Percentiles rank a stretch among this genome's conserved stretches.
Conservation (phyloP, 1,140 invertebrate genomes). For the Palaemon carinicauda region DNA sequence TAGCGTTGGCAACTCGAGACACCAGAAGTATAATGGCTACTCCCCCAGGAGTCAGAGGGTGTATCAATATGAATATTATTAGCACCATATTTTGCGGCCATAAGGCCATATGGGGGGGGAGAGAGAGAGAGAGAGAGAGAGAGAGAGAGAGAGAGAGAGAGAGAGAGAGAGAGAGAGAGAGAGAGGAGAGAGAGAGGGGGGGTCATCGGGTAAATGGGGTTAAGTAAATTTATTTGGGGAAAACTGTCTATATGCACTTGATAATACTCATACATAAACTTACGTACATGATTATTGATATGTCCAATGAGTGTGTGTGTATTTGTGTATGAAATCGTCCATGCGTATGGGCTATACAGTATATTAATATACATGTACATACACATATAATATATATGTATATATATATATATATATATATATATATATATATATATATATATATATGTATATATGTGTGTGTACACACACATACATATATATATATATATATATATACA, state of each 20-base stretch:
- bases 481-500: no score
- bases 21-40: background rate
- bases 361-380: no score
- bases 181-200: background rate
- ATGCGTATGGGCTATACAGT: no score
- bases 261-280: background rate
- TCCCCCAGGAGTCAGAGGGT: background rate
- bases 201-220: background rate
- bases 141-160: background rate
- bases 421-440: no score
- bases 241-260: background rate
- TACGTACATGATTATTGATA: background rate
- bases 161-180: background rate
- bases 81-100: constrained; percentile 43
- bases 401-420: no score
- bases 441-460: no score
- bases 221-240: background rate
- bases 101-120: background rate
- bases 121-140: background rate
- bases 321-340: no score
- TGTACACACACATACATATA: no score
- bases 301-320: no score
- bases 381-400: no score
- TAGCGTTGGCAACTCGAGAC: no score
- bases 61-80: constrained; percentile 52